A percentile compares a stretch with the other conserved stretches of the same genome.
These are phyloP conservation scores for Halichondria panicea DNA, from an alignment of 37 sponge, comb jelly and placozoan genomes.

Conservation along the genomic window DNA sequence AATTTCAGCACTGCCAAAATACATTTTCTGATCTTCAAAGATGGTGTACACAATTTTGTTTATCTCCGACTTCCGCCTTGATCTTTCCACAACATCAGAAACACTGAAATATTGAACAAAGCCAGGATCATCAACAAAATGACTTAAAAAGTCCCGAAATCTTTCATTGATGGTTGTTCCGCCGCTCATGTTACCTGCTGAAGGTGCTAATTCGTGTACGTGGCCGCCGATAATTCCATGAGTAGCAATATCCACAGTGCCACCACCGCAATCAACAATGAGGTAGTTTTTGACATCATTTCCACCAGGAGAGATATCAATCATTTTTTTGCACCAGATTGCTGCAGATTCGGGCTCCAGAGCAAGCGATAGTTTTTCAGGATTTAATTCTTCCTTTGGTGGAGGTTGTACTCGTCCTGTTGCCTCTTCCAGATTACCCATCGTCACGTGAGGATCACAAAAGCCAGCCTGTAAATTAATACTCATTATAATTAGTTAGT, in stretches of 20 bases:
- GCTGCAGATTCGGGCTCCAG: constrained; percentile 7
- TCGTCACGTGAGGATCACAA: too few species aligned
- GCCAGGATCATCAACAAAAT: not conserved
- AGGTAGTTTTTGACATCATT: not conserved
- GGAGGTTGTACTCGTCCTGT: too few species aligned
- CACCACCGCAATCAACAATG: constrained; percentile 2
- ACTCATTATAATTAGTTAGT: too few species aligned
- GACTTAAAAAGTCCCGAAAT: not conserved
- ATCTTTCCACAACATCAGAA: not conserved
- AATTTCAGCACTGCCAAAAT: not conserved
- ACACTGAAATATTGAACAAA: not conserved
- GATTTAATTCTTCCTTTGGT: too few species aligned
- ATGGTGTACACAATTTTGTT: not conserved
- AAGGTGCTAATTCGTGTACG: not conserved
- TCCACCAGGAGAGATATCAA: not conserved
- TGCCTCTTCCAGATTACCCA: too few species aligned
- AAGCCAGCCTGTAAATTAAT: too few species aligned
- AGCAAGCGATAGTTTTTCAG: not conserved
- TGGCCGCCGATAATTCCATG: not conserved
- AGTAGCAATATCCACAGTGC: constrained; percentile 10
- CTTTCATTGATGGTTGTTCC: constrained; percentile 1
- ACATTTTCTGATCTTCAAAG: not conserved
- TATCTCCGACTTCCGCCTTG: not conserved
- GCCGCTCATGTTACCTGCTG: not conserved
- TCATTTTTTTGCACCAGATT: not conserved